A percentile compares a stretch with the other conserved stretches of the same genome.
phyloP scores from a whole-genome alignment of 2,888 invertebrate genomes.

The Apomyelois bistriatella region DNA sequence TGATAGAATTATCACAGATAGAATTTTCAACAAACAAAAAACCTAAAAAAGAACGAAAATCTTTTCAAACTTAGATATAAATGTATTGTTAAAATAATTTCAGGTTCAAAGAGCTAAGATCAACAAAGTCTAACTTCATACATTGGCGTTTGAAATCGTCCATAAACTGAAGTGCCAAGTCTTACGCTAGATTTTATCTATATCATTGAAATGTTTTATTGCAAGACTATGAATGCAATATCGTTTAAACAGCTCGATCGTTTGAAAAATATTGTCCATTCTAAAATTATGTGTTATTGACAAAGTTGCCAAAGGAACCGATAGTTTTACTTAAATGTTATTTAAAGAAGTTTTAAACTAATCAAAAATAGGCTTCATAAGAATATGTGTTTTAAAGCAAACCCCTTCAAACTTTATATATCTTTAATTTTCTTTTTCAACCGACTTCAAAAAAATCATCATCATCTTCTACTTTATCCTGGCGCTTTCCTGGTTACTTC shows the following conservation, averaged over 20 bases:
- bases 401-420: too few species aligned
- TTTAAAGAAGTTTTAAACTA: too few species aligned
- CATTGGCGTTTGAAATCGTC: constrained; percentile 34
- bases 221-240: constrained; percentile 21
- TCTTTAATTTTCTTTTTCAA: too few species aligned
- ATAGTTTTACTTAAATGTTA: neutral
- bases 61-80: too few species aligned
- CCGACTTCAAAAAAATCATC: too few species aligned
- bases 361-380: too few species aligned
- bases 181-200: constrained; percentile 45
- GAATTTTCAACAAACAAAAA: too few species aligned
- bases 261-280: constrained; percentile 9
- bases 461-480: too few species aligned
- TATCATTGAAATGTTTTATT: constrained; percentile 53
- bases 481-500: too few species aligned
- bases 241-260: constrained; percentile 12
- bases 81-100: too few species aligned
- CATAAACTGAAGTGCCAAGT: constrained; percentile 45
- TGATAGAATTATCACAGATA: neutral
- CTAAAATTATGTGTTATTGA: neutral
- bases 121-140: constrained; percentile 15
- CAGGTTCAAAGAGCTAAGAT: neutral
- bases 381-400: too few species aligned
- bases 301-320: constrained; percentile 5
- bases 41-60: too few species aligned